A percentile compares a stretch with the other conserved stretches of the same genome.
Evolutionary conservation across 2,797 vertebrate genomes (phyloP).

Genomic region (Pyrocephalus nanus): DNA sequence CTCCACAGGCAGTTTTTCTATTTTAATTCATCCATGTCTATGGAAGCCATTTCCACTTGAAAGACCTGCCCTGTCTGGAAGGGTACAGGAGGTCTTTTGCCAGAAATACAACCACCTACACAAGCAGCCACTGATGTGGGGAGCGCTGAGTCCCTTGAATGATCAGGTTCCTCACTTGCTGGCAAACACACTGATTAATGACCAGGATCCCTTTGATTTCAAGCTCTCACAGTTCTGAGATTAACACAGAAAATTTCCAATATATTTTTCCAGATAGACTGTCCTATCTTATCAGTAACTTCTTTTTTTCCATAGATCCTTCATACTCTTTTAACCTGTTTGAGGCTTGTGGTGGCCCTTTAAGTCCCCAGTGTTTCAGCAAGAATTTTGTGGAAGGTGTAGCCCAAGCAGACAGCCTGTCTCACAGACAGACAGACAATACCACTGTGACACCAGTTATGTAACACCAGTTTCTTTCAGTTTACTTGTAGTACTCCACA

Average conservation of each 20-base stretch:
- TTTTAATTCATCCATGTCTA: not conserved
- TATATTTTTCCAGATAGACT: not conserved
- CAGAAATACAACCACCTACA: not conserved
- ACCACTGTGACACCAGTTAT: not conserved
- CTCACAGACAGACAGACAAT: not conserved
- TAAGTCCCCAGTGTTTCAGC: not conserved
- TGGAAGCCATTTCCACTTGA: not conserved
- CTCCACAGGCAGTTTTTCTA: not conserved
- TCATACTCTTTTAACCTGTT: not conserved
- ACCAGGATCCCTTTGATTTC: not conserved
- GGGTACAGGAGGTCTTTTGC: accelerated
- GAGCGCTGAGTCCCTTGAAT: not conserved
- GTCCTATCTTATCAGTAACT: not conserved
- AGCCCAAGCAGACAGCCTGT: not conserved
- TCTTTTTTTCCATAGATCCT: not conserved
- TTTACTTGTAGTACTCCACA: not conserved
- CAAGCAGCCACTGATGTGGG: not conserved
- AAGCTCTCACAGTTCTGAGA: not conserved
- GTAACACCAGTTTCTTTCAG: not conserved
- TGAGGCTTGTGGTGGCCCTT: not conserved
- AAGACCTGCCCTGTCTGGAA: not conserved
- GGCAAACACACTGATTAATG: not conserved
- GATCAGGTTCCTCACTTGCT: not conserved
- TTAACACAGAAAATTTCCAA: not conserved
- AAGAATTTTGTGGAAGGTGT: not conserved